These are phyloP conservation scores for Hybognathus amarus DNA, from an alignment of 2,797 vertebrate species.

Conservation along the genomic window DNA sequence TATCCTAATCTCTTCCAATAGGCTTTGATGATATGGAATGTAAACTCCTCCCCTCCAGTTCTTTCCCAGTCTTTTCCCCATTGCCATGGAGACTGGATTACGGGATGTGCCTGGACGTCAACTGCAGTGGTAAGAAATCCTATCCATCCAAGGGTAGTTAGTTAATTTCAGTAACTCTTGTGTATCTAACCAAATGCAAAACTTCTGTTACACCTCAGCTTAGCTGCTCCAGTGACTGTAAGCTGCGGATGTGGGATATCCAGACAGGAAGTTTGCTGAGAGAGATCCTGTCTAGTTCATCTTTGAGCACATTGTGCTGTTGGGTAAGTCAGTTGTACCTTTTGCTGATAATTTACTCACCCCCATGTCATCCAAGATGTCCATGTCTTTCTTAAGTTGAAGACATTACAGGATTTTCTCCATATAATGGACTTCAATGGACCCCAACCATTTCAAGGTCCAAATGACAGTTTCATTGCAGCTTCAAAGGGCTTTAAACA, in stretches of 20 bases:
- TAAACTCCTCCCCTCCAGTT: constrained; percentile 63
- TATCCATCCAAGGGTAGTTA: neutral
- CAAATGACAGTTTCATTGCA: too few relatives aligned
- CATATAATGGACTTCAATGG: too few relatives aligned
- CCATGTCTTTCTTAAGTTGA: too few relatives aligned
- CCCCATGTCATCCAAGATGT: too few relatives aligned
- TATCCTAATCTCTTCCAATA: constrained; percentile 53
- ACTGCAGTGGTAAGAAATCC: constrained; percentile 73
- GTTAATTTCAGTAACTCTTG: neutral
- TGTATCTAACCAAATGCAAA: neutral
- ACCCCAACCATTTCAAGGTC: too few relatives aligned
- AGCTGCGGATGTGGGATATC: constrained; percentile 82
- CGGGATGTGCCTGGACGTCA: constrained; percentile 81
- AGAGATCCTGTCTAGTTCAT: constrained; percentile 76
- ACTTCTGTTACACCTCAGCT: constrained; percentile 69
- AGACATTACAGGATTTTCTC: too few relatives aligned
- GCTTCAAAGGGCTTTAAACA: too few relatives aligned
- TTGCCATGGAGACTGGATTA: constrained; percentile 89
- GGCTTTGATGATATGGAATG: constrained; percentile 84
- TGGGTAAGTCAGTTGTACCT: constrained; percentile 72
- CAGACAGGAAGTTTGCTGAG: constrained; percentile 64
- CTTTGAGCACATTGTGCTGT: constrained; percentile 77
- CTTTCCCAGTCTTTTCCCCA: constrained; percentile 72
- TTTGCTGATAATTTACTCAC: too few relatives aligned
- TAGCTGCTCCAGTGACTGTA: constrained; percentile 85